These are phyloP conservation scores for Psettodes erumei DNA, from an alignment of 2,113 vertebrate species.

Conservation along the genomic window DNA sequence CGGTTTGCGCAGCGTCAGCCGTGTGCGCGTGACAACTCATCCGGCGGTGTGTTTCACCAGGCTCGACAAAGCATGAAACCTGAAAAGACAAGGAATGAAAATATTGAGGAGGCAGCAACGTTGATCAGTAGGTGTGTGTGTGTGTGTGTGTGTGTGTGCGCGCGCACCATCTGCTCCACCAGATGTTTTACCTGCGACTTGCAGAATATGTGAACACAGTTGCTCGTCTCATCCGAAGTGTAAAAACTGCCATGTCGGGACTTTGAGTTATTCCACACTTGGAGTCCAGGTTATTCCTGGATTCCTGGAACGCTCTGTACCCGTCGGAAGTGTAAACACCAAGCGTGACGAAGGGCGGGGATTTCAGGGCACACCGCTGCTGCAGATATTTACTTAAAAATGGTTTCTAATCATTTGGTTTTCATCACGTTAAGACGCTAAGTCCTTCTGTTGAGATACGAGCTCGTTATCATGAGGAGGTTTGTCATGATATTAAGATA, in stretches of 20 bases:
- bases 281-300: neutral
- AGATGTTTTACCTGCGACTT: slow-evolving; percentile 30
- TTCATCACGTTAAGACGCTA: too few relatives aligned
- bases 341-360: too few relatives aligned
- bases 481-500: too few relatives aligned
- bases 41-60: slow-evolving; percentile 2
- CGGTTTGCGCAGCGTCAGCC: neutral
- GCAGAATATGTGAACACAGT: neutral
- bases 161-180: slow-evolving; percentile 28
- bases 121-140: too few relatives aligned
- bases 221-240: neutral
- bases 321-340: neutral
- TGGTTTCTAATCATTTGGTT: too few relatives aligned
- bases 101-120: slow-evolving; percentile 6
- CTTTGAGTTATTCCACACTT: neutral
- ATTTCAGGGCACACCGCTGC: too few relatives aligned
- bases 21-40: slow-evolving; percentile 1
- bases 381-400: too few relatives aligned
- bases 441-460: too few relatives aligned
- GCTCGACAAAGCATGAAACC: slow-evolving; percentile 16
- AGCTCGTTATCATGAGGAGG: too few relatives aligned
- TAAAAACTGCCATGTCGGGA: neutral
- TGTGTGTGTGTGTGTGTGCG: slow-evolving; percentile 17
- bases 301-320: neutral
- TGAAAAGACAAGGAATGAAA: slow-evolving; percentile 14